Evolutionary conservation across 2,888 invertebrate species (phyloP).

Genomic region (Chydorus sphaericus): DNA sequence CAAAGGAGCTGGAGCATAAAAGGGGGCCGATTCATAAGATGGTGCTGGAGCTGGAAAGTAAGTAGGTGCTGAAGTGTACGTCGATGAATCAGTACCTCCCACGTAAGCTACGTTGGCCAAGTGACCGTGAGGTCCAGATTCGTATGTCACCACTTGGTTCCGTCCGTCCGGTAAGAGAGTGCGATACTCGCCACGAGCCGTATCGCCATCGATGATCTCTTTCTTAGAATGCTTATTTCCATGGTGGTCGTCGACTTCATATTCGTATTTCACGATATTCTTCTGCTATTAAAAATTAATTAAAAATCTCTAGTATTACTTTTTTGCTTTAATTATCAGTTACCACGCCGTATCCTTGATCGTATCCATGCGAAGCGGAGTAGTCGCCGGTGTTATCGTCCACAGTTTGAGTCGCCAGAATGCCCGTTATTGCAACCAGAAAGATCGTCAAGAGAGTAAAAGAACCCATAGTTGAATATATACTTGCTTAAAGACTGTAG

Average conservation of each 20-base stretch:
- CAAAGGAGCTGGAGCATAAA: neutral
- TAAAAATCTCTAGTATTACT: no score
- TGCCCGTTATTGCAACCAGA: no score
- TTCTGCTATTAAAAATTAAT: neutral
- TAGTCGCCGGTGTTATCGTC: no score
- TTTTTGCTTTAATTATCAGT: no score
- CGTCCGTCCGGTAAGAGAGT: conserved; percentile 14
- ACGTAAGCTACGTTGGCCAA: conserved; percentile 13
- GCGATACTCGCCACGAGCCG: conserved; percentile 13
- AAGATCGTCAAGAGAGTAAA: no score
- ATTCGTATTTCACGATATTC: conserved; percentile 8
- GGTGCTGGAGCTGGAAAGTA: neutral
- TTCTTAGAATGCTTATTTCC: conserved; percentile 15
- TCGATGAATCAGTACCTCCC: neutral
- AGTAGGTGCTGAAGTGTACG: neutral
- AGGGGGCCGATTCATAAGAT: no score
- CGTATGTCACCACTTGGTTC: conserved; percentile 13
- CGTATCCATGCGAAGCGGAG: no score
- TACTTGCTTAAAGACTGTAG: no score
- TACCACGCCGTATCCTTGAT: no score
- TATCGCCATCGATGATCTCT: conserved; percentile 13
- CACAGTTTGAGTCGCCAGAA: no score
- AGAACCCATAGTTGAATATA: no score
- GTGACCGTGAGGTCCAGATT: conserved; percentile 15
- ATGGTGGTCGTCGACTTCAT: conserved; percentile 13